Conservation (phyloP, 1,140 invertebrate genomes). For the Bombus fervidus region DNA sequence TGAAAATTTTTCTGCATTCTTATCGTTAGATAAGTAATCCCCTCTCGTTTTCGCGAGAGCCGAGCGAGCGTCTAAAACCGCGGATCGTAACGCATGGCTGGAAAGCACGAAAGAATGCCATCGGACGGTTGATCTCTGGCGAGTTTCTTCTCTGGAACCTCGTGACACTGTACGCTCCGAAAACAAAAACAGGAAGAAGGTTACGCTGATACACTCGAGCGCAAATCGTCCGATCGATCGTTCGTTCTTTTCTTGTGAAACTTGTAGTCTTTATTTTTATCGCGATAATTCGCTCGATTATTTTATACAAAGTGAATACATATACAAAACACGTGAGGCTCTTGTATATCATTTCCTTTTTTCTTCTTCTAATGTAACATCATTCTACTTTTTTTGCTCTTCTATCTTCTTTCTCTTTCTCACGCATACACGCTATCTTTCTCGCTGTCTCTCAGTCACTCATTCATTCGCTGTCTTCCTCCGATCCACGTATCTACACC, state of each 20-base stretch:
- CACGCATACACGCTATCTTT: slow-evolving; percentile 5
- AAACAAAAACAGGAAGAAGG: slow-evolving; percentile 56
- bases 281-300: slow-evolving; percentile 53
- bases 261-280: slow-evolving; percentile 64
- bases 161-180: background rate
- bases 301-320: slow-evolving; percentile 69
- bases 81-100: background rate
- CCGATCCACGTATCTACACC: slow-evolving; percentile 48
- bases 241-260: slow-evolving; percentile 51
- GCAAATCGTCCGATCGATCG: background rate
- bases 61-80: background rate
- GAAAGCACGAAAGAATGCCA: background rate
- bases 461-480: slow-evolving; percentile 58
- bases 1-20: background rate
- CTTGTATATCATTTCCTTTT: slow-evolving; percentile 37
- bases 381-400: slow-evolving; percentile 14
- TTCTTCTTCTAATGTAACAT: slow-evolving; percentile 16
- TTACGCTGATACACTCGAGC: slow-evolving; percentile 44
- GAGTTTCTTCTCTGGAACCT: slow-evolving; percentile 12
- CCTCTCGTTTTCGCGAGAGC: no score
- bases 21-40: background rate
- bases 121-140: background rate
- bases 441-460: slow-evolving; percentile 44
- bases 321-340: slow-evolving; percentile 66
- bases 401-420: background rate